A percentile compares a stretch with the other conserved stretches of the same genome.
Conservation (phyloP, 53 echinoderm and acorn worm genomes). For the Pentamera pediparva region DNA sequence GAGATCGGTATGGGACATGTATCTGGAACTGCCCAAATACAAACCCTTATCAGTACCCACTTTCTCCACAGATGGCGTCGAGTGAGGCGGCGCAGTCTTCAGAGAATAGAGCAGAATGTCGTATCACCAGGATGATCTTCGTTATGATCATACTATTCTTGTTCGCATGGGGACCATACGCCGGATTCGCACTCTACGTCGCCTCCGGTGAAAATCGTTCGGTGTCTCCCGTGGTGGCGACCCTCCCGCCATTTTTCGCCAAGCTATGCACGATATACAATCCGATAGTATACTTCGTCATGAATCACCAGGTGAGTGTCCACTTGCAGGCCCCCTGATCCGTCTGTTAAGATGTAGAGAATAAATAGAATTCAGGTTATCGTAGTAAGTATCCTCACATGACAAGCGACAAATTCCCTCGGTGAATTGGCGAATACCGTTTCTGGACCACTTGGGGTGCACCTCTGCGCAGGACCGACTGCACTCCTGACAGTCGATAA, state of each 20-base stretch:
- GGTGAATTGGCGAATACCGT: too few relatives aligned
- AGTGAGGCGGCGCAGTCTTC: constrained; percentile 64
- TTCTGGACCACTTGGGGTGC: too few relatives aligned
- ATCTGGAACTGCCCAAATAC: too few relatives aligned
- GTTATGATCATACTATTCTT: constrained; percentile 68
- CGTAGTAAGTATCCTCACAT: too few relatives aligned
- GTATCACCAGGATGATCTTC: constrained; percentile 67
- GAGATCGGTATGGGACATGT: too few relatives aligned
- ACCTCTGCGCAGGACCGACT: too few relatives aligned
- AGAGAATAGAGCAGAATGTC: constrained; percentile 59
- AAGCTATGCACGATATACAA: constrained; percentile 85
- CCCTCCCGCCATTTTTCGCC: constrained; percentile 74
- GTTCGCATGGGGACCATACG: constrained; percentile 69
- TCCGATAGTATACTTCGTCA: constrained; percentile 77
- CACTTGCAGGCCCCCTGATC: too few relatives aligned
- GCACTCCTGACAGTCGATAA: too few relatives aligned
- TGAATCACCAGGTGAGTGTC: constrained; percentile 76
- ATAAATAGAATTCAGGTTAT: too few relatives aligned
- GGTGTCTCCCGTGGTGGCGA: constrained; percentile 48
- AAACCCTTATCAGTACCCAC: too few relatives aligned
- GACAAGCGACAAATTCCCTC: too few relatives aligned
- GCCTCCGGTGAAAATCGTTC: constrained; percentile 38
- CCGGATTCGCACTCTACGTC: constrained; percentile 67
- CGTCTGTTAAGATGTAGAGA: too few relatives aligned
- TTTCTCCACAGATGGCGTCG: constrained; percentile 50